Percentiles rank a stretch among this genome's conserved stretches.
phyloP scores from a whole-genome alignment of 2,797 vertebrate species.

The Allobates femoralis region DNA sequence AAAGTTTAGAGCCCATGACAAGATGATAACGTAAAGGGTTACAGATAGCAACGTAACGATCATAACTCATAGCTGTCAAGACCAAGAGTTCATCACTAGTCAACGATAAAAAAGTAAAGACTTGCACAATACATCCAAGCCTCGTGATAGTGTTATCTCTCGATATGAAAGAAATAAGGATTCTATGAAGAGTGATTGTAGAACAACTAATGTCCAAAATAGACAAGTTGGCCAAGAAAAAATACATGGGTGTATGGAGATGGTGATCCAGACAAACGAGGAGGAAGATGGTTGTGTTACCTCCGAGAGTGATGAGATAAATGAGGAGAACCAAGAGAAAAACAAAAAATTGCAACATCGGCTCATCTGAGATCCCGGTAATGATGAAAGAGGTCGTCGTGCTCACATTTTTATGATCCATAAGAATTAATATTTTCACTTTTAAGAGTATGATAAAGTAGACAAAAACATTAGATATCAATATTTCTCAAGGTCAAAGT shows the following conservation, averaged over 20 bases:
- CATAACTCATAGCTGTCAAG: constrained; percentile 18
- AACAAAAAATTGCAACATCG: neutral
- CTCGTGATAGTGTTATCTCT: neutral
- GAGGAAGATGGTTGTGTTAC: neutral
- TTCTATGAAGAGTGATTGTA: neutral
- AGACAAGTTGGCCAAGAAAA: constrained; percentile 17
- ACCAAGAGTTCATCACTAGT: constrained; percentile 1
- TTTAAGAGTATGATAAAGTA: too few species aligned
- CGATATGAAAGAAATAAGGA: neutral
- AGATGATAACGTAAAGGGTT: neutral
- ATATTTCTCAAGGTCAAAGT: too few species aligned
- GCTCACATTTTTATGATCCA: neutral
- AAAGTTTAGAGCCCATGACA: neutral
- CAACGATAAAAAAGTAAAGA: constrained; percentile 5
- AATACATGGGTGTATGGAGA: constrained; percentile 14
- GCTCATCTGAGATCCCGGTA: constrained; percentile 1
- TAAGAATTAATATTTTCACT: neutral
- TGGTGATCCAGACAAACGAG: neutral
- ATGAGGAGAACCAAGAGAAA: neutral
- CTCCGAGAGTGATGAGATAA: neutral
- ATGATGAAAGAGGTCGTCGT: neutral
- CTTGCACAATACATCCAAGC: neutral
- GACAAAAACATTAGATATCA: too few species aligned
- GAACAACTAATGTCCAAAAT: constrained; percentile 2
- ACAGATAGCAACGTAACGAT: neutral